Conservation (phyloP, 2,113 vertebrate genomes). For the Xyrauchen texanus region DNA sequence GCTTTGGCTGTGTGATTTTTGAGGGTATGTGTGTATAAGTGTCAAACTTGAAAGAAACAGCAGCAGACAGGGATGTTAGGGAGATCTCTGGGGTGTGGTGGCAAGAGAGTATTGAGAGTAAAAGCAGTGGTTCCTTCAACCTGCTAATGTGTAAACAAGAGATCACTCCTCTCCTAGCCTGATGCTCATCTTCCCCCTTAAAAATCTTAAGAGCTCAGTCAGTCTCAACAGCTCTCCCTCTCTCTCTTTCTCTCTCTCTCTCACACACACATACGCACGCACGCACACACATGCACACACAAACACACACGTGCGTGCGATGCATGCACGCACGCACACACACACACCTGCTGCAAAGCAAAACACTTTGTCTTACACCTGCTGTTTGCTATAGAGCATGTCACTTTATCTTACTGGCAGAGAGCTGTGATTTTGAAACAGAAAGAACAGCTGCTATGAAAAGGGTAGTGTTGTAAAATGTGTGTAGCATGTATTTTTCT, state of each 20-base stretch:
- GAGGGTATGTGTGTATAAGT: neutral
- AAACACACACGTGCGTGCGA: too few species aligned
- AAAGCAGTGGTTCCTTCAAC: conserved; percentile 64
- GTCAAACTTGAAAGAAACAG: conserved; percentile 35
- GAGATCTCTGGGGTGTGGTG: conserved; percentile 56
- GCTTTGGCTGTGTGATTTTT: conserved; percentile 19
- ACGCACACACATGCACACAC: conserved; percentile 73
- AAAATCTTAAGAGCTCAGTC: conserved; percentile 56
- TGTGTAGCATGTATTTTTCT: conserved; percentile 42
- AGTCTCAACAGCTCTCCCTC: conserved; percentile 63
- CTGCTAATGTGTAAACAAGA: conserved; percentile 93
- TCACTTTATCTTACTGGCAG: conserved; percentile 80
- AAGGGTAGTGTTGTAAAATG: conserved; percentile 40
- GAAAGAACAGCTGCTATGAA: conserved; percentile 17
- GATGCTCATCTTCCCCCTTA: conserved; percentile 85
- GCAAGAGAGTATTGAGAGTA: conserved; percentile 61
- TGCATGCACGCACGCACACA: conserved; percentile 15
- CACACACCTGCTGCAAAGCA: conserved; percentile 82
- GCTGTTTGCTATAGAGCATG: neutral
- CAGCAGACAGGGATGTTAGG: conserved; percentile 58
- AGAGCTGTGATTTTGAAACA: conserved; percentile 28
- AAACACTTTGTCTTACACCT: conserved; percentile 59
- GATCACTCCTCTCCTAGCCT: conserved; percentile 88
- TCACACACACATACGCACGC: conserved; percentile 72
- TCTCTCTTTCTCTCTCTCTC: conserved; percentile 59